phyloP scores from a whole-genome alignment of 2,797 vertebrate species.

The Bothrops alternatus region DNA sequence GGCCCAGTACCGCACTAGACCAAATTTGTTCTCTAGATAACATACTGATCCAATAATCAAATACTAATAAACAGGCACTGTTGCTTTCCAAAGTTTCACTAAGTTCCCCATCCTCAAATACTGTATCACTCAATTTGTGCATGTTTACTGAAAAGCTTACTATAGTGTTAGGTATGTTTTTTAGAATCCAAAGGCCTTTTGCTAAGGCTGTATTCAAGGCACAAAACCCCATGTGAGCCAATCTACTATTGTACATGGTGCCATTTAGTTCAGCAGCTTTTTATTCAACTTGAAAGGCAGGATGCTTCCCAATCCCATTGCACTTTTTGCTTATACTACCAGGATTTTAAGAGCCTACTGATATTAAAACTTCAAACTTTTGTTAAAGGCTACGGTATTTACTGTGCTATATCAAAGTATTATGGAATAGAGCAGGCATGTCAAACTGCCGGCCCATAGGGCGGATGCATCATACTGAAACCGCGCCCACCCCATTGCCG shows the following conservation, averaged over 20 bases:
- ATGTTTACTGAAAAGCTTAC: neutral
- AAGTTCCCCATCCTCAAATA: neutral
- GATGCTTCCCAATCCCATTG: neutral
- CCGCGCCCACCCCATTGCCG: too few species aligned
- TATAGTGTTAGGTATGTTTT: neutral
- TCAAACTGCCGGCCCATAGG: too few species aligned
- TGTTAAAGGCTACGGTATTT: neutral
- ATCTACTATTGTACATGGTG: neutral
- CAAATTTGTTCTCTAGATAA: neutral
- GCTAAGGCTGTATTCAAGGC: neutral
- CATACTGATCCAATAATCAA: neutral
- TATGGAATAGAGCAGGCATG: too few species aligned
- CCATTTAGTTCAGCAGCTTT: neutral
- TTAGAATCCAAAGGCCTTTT: neutral
- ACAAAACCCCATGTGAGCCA: neutral
- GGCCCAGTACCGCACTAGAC: too few species aligned
- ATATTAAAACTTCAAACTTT: neutral
- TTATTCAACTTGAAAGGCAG: neutral
- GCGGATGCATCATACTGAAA: too few species aligned
- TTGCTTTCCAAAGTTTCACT: neutral
- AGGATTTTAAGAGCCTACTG: neutral
- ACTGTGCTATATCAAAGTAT: neutral
- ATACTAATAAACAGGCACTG: neutral
- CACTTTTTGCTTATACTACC: neutral
- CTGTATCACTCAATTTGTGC: neutral